Evolutionary conservation across 2,888 invertebrate genomes (phyloP).

Genomic region (Synanthedon andrenaeformis): DNA sequence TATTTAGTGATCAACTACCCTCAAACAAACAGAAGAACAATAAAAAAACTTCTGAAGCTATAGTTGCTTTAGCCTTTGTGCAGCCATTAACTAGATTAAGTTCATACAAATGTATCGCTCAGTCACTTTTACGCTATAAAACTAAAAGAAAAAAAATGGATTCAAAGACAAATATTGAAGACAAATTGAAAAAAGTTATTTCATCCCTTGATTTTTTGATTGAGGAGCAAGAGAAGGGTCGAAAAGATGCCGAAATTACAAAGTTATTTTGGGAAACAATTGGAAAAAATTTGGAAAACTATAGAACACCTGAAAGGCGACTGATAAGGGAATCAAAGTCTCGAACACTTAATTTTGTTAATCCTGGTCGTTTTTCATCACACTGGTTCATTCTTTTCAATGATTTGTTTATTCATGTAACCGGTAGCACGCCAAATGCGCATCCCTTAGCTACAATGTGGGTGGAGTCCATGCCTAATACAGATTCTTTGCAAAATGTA

Average conservation of each 20-base stretch:
- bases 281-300: conserved; percentile 73
- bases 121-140: conserved; percentile 64
- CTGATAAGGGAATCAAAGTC: conserved; percentile 82
- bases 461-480: conserved; percentile 80
- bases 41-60: conserved; percentile 68
- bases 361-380: conserved; percentile 79
- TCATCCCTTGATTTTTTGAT: conserved; percentile 73
- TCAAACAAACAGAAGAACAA: conserved; percentile 65
- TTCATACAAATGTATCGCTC: conserved; percentile 73
- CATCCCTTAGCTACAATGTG: conserved; percentile 82
- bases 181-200: conserved; percentile 68
- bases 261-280: conserved; percentile 80
- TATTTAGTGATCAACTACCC: conserved; percentile 70
- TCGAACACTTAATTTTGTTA: conserved; percentile 75
- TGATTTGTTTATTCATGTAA: conserved; percentile 82
- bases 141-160: conserved; percentile 48
- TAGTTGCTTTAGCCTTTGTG: conserved; percentile 71
- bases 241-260: conserved; percentile 76
- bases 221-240: conserved; percentile 72
- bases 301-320: conserved; percentile 76
- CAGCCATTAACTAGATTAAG: conserved; percentile 73
- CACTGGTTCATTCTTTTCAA: conserved; percentile 86
- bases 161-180: conserved; percentile 57
- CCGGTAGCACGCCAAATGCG: conserved; percentile 73
- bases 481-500: conserved; percentile 72